Base-by-base conservation (phyloP, 2,888 invertebrate genomes). In the Dasypolia templi region DNA sequence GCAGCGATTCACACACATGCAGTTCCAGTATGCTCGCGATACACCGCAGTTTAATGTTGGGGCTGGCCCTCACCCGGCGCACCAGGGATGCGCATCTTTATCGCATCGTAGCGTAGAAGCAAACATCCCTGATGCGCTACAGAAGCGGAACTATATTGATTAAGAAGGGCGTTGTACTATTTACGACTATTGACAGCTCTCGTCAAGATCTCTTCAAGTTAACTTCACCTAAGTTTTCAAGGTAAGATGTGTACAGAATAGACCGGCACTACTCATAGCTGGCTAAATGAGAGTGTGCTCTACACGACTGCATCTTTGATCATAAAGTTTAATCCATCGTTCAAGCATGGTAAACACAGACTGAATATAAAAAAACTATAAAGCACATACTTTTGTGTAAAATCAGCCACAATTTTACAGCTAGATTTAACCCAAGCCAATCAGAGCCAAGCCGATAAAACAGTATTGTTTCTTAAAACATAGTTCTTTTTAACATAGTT, bases 391-490 rank as follows among this genome's bases (percentile, higher is more conserved):
- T 72, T n/a, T 32, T 22, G 26, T 51, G 17, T 17, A 19, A 17
- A 72, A 32, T 42, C 49, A 26, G 19, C 35, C 44, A 44, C 42
- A 74, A 39, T 64, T 53, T 46, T 51, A 75, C 11, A 67, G 44
- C 72, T 17, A 29, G 59, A 42, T 12, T 32, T 46, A n/a, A n/a
- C n/a, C n/a, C n/a, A n/a, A n/a, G 59, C 64, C 64, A 59, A 59
- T 61, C 59, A 72, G 46, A 39, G 7, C 3, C 17, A 22, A 39
- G n/a, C 58, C 39, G 63, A 78, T 77, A 73, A 79, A 65, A 64
- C 73, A 79, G 64, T 55, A 73, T 46, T 64, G 49, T 79, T 72
- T 79, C 59, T 73, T 67, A 62, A 65, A 81, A 64, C 17, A 42
- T 51, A 73, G 62, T 66, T 58, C 51, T 44, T 81, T 82, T 64